Evolutionary conservation across 2,797 vertebrate genomes (phyloP), one percentile per base, ranked within the genome.

Genomic region (Scyliorhinus canicula): DNA sequence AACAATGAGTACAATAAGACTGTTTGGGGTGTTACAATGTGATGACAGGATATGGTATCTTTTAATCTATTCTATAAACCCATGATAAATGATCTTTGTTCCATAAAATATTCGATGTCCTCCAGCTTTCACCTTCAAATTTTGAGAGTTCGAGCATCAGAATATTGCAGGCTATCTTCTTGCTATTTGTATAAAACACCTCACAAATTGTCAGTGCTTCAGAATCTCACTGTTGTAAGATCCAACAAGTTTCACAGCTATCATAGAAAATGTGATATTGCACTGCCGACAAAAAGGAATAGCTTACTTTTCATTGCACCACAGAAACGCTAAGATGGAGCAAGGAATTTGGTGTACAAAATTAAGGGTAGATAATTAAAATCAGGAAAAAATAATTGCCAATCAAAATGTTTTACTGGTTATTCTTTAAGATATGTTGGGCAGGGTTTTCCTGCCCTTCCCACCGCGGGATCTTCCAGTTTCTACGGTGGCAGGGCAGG

Each of bases 61-160:
- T 65, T 60, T 91, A 91, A 91, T 91, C 88, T 91, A 65, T 44
- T 91, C 88, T 65, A 44, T 65, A 28, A 91, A 91, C 60, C n/a
- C 8, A 65, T 91, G 88, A 91, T 91, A 91, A 91, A 91, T 91
- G 60, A 65, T 91, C 35, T 91, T 91, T 40, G 60, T 65, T 91
- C n/a, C 50, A 88, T 19, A 57, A 40, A 60, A 90, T n/a, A 90
- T n/a, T 63, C 57, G 11, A 65, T 44, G 60, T 47, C 88, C 88
- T 91, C 40, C n/a, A 91, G 88, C 88, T 91, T 21, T 91, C 88
- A 91, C 88, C 88, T 91, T 65, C 57, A 91, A 65, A 91, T 44
- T 26, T 65, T 24, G 57, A 40, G n/a, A 44, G n/a, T 91, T 21
- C 4, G 47, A 91, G n/a, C 57, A n/a, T 40, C 57, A 65, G n/a